Percentiles rank a stretch among this genome's conserved stretches.
Evolutionary conservation across 2,797 vertebrate species (phyloP).

Genomic region (Betta splendens): DNA sequence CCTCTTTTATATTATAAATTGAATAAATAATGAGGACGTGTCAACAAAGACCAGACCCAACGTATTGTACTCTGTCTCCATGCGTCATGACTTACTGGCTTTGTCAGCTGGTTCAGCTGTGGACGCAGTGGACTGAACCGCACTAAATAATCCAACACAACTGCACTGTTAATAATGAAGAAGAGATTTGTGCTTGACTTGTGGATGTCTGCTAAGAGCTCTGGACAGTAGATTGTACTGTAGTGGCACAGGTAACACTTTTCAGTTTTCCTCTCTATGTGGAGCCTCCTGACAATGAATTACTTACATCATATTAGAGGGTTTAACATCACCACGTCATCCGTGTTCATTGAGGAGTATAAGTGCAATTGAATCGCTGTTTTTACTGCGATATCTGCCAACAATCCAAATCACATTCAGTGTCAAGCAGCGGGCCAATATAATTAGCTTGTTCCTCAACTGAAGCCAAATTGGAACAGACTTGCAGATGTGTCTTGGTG

Average conservation of each 20-base stretch:
- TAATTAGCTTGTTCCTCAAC: slow-evolving; percentile 47
- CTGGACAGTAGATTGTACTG: background rate
- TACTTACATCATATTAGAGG: background rate
- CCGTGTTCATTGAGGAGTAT: slow-evolving; percentile 33
- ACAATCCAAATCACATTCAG: slow-evolving; percentile 42
- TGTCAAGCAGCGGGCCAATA: slow-evolving; percentile 41
- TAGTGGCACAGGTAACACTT: background rate
- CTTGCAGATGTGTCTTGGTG: slow-evolving; percentile 18
- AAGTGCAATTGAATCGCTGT: slow-evolving; percentile 39
- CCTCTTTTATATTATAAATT: no score
- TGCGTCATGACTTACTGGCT: no score
- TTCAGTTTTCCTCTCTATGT: background rate
- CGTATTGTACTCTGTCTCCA: no score
- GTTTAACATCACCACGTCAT: slow-evolving; percentile 18
- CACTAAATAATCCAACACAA: background rate
- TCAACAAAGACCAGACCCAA: no score
- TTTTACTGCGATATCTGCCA: slow-evolving; percentile 37
- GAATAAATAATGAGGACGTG: no score
- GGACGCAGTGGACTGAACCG: background rate
- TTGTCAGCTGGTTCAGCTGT: no score
- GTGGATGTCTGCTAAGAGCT: background rate
- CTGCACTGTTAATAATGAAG: background rate
- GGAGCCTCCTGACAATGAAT: background rate
- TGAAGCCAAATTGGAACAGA: slow-evolving; percentile 48
- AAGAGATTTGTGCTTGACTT: background rate